Conservation (phyloP, 2,888 invertebrate genomes). For the Vannuccia rotundouncinata region DNA sequence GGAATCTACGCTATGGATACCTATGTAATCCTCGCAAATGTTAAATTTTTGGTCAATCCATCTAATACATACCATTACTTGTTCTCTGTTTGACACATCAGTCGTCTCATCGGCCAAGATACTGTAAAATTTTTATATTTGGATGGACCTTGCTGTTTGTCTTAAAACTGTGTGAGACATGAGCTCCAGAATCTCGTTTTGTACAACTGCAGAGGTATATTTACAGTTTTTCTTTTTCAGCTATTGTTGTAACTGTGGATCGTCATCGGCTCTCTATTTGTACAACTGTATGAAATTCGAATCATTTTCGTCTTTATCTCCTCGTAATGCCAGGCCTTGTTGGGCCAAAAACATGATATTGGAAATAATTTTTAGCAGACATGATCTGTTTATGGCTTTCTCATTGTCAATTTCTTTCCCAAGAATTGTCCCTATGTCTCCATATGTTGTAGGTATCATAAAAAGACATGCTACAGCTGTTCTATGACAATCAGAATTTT, state of each 20-base stretch:
- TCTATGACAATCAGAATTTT: not conserved
- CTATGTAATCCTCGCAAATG: not conserved
- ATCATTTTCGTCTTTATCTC: not conserved
- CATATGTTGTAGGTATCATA: not conserved
- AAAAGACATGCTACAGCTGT: not conserved
- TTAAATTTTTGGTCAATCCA: not conserved
- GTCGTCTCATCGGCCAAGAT: not conserved
- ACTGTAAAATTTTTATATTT: not conserved
- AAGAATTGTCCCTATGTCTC: not conserved
- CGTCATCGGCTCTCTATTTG: not conserved
- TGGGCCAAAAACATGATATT: not conserved
- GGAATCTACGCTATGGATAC: not conserved
- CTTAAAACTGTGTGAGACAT: not conserved
- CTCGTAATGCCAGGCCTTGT: not conserved
- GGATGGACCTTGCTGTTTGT: not conserved
- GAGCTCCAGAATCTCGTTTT: not conserved
- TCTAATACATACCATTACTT: not conserved
- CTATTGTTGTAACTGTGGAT: not conserved
- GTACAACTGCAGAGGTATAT: not conserved
- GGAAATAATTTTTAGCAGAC: not conserved
- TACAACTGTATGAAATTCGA: not conserved
- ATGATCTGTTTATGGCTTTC: not conserved
- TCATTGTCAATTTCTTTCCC: not conserved
- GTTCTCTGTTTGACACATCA: not conserved
- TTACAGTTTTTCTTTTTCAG: not conserved